Evolutionary conservation across 1,140 invertebrate species (phyloP).

Genomic region (Diorhabda carinulata): DNA sequence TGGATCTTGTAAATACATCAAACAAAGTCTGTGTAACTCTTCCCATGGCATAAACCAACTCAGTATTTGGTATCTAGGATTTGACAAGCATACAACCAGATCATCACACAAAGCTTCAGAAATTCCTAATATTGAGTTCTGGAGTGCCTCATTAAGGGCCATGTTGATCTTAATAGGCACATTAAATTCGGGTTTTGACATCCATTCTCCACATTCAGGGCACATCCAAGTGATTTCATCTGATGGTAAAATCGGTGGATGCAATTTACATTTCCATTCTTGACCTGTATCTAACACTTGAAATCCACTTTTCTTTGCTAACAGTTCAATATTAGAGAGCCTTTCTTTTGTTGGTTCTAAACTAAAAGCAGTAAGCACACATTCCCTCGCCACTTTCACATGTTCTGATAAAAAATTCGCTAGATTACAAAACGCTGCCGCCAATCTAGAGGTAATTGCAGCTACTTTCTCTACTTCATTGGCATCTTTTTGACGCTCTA

Average conservation of each 20-base stretch:
- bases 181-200: slow-evolving; percentile 35
- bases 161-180: slow-evolving; percentile 40
- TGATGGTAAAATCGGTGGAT: slow-evolving; percentile 33
- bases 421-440: slow-evolving; percentile 56
- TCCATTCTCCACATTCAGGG: slow-evolving; percentile 40
- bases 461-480: slow-evolving; percentile 53
- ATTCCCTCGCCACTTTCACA: slow-evolving; percentile 57
- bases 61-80: slow-evolving; percentile 59
- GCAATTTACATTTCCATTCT: slow-evolving; percentile 44
- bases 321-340: slow-evolving; percentile 52
- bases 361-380: slow-evolving; percentile 63
- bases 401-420: slow-evolving; percentile 56
- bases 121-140: slow-evolving; percentile 52
- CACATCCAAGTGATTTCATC: slow-evolving; percentile 42
- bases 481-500: slow-evolving; percentile 62
- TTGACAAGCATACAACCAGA: slow-evolving; percentile 57
- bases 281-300: slow-evolving; percentile 41
- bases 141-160: slow-evolving; percentile 41
- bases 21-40: slow-evolving; percentile 56
- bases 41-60: slow-evolving; percentile 60
- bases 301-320: slow-evolving; percentile 55
- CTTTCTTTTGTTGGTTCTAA: slow-evolving; percentile 56
- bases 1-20: slow-evolving; percentile 57
- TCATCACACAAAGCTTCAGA: slow-evolving; percentile 59
- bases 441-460: slow-evolving; percentile 54